Conservation (phyloP, 2,888 invertebrate genomes). For the Cenopis cana region DNA sequence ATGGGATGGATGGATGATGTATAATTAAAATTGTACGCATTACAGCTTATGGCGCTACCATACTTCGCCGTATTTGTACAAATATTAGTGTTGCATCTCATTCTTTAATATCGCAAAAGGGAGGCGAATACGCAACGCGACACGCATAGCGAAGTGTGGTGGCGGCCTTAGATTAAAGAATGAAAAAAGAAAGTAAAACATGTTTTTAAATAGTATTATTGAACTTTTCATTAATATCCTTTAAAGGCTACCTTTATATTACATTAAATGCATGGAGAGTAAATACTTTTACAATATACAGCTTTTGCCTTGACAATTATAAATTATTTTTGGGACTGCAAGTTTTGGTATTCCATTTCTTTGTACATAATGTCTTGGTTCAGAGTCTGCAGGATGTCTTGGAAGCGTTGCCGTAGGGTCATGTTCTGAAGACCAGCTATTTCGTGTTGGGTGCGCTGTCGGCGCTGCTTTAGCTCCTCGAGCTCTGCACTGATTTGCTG, state of each 20-base stretch:
- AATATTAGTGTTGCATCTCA: no score
- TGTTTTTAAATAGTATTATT: not conserved
- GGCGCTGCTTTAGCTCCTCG: constrained; percentile 87
- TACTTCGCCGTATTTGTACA: no score
- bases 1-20: not conserved
- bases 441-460: constrained; percentile 90
- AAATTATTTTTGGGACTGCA: constrained; percentile 45
- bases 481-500: constrained; percentile 88
- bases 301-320: not conserved
- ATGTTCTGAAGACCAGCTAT: constrained; percentile 92
- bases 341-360: constrained; percentile 83
- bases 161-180: not conserved
- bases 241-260: constrained; percentile 10
- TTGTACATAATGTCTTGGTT: constrained; percentile 89
- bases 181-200: not conserved
- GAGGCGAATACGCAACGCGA: no score
- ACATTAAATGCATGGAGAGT: constrained; percentile 18
- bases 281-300: constrained; percentile 9
- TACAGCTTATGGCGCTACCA: no score
- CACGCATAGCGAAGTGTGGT: no score
- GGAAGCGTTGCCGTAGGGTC: constrained; percentile 91
- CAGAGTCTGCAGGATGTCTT: constrained; percentile 89
- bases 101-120: no score
- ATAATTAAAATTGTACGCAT: no score
- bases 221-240: not conserved